Conservation (phyloP, 2,113 vertebrate species). For the Illadopsis cleaveri region DNA sequence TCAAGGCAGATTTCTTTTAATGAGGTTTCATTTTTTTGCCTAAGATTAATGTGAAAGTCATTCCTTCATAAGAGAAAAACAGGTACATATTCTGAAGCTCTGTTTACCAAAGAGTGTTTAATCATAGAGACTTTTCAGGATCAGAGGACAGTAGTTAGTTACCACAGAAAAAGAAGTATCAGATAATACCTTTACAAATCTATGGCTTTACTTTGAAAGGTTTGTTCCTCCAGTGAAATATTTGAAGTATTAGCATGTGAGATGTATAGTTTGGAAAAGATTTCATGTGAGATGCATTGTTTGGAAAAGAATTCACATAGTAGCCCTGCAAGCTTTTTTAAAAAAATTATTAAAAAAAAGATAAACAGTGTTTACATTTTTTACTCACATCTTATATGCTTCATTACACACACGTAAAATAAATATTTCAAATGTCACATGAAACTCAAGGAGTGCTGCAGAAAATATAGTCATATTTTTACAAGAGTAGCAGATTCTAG, state of each 20-base stretch:
- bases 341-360: not conserved
- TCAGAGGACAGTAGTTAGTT: not conserved
- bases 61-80: not conserved
- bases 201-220: not conserved
- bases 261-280: not conserved
- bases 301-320: not conserved
- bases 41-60: not conserved
- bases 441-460: not conserved
- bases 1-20: not conserved
- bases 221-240: not conserved
- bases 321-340: fast-evolving
- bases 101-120: not conserved
- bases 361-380: not conserved
- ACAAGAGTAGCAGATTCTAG: not conserved
- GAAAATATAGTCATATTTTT: not conserved
- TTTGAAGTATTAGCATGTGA: not conserved
- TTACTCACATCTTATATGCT: not conserved
- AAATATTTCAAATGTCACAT: not conserved
- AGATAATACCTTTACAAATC: not conserved
- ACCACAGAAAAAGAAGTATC: not conserved
- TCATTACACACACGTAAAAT: not conserved
- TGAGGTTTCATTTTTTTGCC: not conserved
- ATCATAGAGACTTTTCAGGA: not conserved
- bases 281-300: not conserved
- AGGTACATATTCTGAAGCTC: not conserved